Base-by-base conservation (phyloP, 1,140 invertebrate genomes). In the Pristionchus pacificus region DNA sequence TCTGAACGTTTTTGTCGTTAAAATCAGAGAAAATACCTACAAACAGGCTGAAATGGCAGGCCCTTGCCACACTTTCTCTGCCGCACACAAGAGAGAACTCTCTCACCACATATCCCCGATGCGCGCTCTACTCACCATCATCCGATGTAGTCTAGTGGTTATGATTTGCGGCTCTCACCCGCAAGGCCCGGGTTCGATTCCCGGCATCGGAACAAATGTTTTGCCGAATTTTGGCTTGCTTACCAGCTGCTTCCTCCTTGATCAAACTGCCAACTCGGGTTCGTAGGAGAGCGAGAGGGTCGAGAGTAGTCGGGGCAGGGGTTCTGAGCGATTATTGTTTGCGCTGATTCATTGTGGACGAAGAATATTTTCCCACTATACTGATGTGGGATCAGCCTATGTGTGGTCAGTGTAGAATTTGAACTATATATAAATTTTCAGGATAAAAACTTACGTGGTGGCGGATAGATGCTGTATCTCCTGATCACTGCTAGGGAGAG, bases 151-250 rank as follows among this genome's bases (percentile, higher is more conserved):
- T 49, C 38, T 49, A 49, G 38, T 49, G 38, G 38, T 49, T 49
- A 49, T 49, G 89, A 90, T 90, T 90, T 88, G 89, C 89, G 89
- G 90, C 89, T 90, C 88, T 90, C 90, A 90, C 90, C 89, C 89
- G 89, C 89, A 87, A 89, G 89, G 89, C 89, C 89, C 89, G 89
- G 89, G 89, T 90, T 91, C 90, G 89, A 90, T 90, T 91, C 90
- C 90, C 90, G 89, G 89, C 89, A 90, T 88, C 88, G 89, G 89
- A 90, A 89, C 38, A 49, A 49, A 49, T n/a, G 38, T 49, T 49
- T 49, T 49, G 38, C 38, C 38, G 6, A 10, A 10, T 49, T 49
- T 49, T 6, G 19, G 6, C 38, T 49, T 49, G 38, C 38, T 10
- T 49, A 49, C 38, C 38, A 49, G 38, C 6, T 19, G 19, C 38